phyloP scores from a whole-genome alignment of 2,888 invertebrate genomes.

The Lymantria monacha region DNA sequence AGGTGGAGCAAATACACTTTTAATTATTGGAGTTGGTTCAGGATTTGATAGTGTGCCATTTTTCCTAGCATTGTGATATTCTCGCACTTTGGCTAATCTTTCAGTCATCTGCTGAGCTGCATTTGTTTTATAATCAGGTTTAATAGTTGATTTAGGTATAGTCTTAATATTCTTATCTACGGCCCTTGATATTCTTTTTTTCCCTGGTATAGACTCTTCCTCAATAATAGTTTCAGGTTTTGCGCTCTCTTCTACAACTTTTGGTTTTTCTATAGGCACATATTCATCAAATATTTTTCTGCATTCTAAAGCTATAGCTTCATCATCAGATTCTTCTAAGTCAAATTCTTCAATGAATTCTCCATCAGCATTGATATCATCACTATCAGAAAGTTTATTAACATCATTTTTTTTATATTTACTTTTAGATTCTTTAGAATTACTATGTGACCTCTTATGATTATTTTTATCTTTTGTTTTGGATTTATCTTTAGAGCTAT shows the following conservation, averaged over 20 bases:
- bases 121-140: conserved; percentile 78
- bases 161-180: conserved; percentile 74
- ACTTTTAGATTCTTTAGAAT: conserved; percentile 49
- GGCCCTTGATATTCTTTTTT: conserved; percentile 89
- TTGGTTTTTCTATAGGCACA: conserved; percentile 70
- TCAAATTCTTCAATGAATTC: conserved; percentile 51
- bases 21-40: conserved; percentile 42
- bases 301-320: conserved; percentile 91
- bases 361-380: conserved; percentile 36
- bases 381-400: conserved; percentile 47
- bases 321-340: conserved; percentile 82
- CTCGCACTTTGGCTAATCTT: conserved; percentile 73
- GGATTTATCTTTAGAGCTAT: conserved; percentile 40
- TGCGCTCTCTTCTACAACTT: conserved; percentile 42
- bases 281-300: conserved; percentile 93
- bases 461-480: conserved; percentile 37
- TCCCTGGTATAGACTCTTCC: conserved; percentile 73
- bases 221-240: conserved; percentile 47
- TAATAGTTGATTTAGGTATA: conserved; percentile 56
- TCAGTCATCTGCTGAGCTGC: conserved; percentile 81
- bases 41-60: conserved; percentile 34
- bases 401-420: conserved; percentile 38
- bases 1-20: conserved; percentile 52
- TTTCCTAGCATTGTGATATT: conserved; percentile 68
- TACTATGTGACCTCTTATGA: conserved; percentile 47